phyloP scores from a whole-genome alignment of 1,140 invertebrate species.

The Diabrotica virgifera region DNA sequence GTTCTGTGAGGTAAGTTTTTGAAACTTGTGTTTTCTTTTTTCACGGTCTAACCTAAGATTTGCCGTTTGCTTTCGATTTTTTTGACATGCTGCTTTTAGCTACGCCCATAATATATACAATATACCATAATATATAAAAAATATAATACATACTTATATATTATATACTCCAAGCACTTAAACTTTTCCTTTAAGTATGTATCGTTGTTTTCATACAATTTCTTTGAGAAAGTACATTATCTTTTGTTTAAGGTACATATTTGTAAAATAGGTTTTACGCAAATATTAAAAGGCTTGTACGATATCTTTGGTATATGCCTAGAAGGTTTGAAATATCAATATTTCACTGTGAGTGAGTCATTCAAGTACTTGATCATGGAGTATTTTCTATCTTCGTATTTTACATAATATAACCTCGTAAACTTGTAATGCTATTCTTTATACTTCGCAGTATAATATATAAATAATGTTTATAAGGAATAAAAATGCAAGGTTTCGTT shows the following conservation, averaged over 20 bases:
- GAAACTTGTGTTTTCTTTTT: slow-evolving; percentile 9
- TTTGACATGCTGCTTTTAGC: background rate
- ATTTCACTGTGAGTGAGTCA: slow-evolving; percentile 1
- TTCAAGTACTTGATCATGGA: background rate
- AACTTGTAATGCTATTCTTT: background rate
- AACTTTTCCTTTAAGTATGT: no score
- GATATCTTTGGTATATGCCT: no score
- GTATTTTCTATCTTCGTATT: background rate
- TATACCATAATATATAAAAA: background rate
- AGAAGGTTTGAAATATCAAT: background rate
- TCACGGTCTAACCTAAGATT: slow-evolving; percentile 11
- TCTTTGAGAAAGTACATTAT: no score
- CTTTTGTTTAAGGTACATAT: no score
- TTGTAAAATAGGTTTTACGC: no score
- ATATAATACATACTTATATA: background rate
- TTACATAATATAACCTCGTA: slow-evolving; percentile 1
- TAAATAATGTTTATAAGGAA: slow-evolving; percentile 1
- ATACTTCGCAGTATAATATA: background rate
- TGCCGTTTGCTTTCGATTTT: background rate
- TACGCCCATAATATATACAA: background rate
- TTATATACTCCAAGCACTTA: no score
- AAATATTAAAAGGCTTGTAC: no score
- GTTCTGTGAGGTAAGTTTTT: slow-evolving; percentile 41
- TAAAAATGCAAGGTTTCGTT: slow-evolving; percentile 18
- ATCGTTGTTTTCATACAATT: no score